Base-by-base conservation (phyloP, 1,140 invertebrate genomes). In the Bombus turneri region DNA sequence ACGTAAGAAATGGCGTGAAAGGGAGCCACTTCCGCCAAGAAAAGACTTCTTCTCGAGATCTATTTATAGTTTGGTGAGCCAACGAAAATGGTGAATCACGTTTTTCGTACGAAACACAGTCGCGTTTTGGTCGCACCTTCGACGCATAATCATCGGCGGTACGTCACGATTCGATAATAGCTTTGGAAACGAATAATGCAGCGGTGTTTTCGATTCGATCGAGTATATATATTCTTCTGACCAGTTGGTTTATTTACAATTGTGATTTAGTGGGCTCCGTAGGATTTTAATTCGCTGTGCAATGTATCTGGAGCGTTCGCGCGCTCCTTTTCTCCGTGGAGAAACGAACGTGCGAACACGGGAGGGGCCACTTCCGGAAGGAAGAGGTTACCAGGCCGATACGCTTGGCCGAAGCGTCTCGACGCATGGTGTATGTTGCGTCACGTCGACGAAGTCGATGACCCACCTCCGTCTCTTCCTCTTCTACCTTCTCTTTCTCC, bases 361-460 rank as follows among this genome's bases (percentile, higher is more conserved):
- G 69, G 71, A 62, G 76, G 85, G 72, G 53, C 41, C 59, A 80
- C 59, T 85, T 85, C 82, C 86, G 88, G 88, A 87, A 89, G 86
- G 86, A 89, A 90, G 82, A 89, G 82, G 88, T 90, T 90, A 90
- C 83, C 88, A 78, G 88, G 86, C 37, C 88, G 88, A 90, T 87
- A 79, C 78, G 79, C 88, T 87, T 39, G 71, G 66, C 59, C 85
- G 75, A 53, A 83, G 73, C 76, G 77, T 88, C 88, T 87, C 78
- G 62, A 78, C 84, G 87, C 68, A 68, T 71, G 69, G 75, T 57
- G 73, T 64, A 41, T 6, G 88, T 90, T 90, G 77, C 88, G 87
- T 90, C 88, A 90, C 73, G 81, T 66, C 79, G 84, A 87, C 84
- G 59, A 89, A 88, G 88, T 90, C 88, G 88, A 90, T 90, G 88